Evolutionary conservation across 2,797 vertebrate genomes (phyloP).

Genomic region (Emys orbicularis): DNA sequence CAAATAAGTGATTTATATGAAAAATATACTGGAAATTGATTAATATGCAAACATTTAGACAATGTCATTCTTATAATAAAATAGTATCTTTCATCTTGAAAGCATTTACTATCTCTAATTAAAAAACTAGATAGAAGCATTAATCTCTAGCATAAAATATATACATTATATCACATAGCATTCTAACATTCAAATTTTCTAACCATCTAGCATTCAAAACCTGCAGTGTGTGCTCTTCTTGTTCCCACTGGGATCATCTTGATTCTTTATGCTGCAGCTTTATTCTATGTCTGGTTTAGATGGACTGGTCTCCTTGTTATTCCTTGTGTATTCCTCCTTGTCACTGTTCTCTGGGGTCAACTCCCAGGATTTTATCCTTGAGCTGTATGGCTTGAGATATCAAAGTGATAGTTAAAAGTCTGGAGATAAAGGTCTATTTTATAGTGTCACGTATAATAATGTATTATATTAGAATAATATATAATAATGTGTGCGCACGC

Average conservation of each 20-base stretch:
- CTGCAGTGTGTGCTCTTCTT: not conserved
- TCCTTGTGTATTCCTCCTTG: fast-evolving
- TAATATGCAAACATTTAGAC: not conserved
- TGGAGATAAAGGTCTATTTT: not conserved
- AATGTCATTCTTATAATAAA: fast-evolving
- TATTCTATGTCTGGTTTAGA: not conserved
- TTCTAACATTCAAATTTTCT: not conserved
- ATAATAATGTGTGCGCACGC: too few relatives aligned
- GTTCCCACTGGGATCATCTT: fast-evolving
- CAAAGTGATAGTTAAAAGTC: not conserved
- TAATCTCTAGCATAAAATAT: not conserved
- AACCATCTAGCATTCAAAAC: fast-evolving
- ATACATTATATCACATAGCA: fast-evolving
- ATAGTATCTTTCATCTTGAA: not conserved
- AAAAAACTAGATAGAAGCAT: not conserved
- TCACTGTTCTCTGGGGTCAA: fast-evolving
- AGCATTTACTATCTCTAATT: not conserved
- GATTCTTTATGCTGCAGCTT: not conserved
- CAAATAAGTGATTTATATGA: fast-evolving
- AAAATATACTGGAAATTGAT: fast-evolving
- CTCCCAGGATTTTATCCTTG: not conserved
- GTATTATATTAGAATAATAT: too few relatives aligned
- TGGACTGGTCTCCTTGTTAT: not conserved
- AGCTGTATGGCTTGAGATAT: not conserved
- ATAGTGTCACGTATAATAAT: not conserved